Evolutionary conservation across 2,888 invertebrate genomes (phyloP), one percentile per base, ranked within the genome.

Genomic region (Ptilodon capucinus): DNA sequence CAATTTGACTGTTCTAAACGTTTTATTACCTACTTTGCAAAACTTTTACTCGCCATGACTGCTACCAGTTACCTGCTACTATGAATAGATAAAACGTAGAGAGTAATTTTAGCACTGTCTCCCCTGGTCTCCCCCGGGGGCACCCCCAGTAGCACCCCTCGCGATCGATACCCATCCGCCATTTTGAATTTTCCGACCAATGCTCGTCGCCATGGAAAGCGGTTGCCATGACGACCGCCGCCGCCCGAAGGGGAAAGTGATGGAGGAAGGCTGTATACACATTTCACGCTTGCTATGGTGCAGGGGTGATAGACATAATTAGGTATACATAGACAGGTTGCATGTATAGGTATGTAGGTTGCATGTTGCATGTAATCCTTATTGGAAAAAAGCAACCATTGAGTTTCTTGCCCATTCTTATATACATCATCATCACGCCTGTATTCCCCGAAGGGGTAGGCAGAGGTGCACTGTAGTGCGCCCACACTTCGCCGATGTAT

Each of bases 111-210:
- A 72, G 69, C 74, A 69, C 48, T 28, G 28, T 8, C 28, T 28
- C 67, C 61, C 68, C 64, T 51, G 54, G 42, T 52, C 72, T 68
- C 74, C 76, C 76, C 49, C 44, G 44, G 9, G 47, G 57, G 57
- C 60, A 71, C 72, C 56, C 66, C 56, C 60, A 19, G 38, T 48
- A 60, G 60, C 73, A 60, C 76, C 79, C 75, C 64, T 58, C 52
- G 54, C 81, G 90, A 91, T 91, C 91, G 85, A 87, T 90, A 86
- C 51, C 36, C 38, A 49, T 51, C 71, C 77, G 91, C 91, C 91
- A 91, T 91, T 70, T 91, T 91, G 91, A 81, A 90, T 91, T 91
- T 91, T 78, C 91, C 91, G 78, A 85, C 91, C 91, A 91, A 91
- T 91, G 80, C 86, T 69, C 77, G 87, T 81, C 74, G 82, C 74